Evolutionary conservation across 2,113 vertebrate genomes (phyloP), one percentile per base, ranked within the genome.

Genomic region (Nansenia antarctica): DNA sequence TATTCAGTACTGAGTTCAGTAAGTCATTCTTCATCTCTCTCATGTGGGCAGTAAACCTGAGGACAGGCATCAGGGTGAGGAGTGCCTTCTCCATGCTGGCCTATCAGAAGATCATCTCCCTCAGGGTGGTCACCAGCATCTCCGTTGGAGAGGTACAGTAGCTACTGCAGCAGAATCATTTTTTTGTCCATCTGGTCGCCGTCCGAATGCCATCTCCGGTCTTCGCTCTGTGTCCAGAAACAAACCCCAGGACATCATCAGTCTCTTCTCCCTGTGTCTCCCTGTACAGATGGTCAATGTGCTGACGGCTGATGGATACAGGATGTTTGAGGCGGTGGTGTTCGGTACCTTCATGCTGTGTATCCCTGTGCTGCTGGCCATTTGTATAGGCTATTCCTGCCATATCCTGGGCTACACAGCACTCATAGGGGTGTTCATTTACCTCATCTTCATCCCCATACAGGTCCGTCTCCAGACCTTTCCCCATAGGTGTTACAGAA

Each of bases 141-240:
- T 92, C 93, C 24, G 72, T 88, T 31, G 94, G 94, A 26, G 93
- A 95, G 92, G 94, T 94, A 87, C 63, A 63, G 14, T 54, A n/a
- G n/a, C n/a, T n/a, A n/a, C n/a, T n/a, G n/a, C n/a, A n/a, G n/a
- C n/a, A n/a, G n/a, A n/a, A n/a, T n/a, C n/a, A n/a, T n/a, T n/a
- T n/a, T n/a, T n/a, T n/a, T n/a, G n/a, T n/a, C n/a, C n/a, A n/a
- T n/a, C n/a, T n/a, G n/a, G n/a, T n/a, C n/a, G n/a, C n/a, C n/a
- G n/a, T n/a, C n/a, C n/a, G n/a, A n/a, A n/a, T n/a, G n/a, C 15
- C 9, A 53, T 9, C 20, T 24, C 7, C 9, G 8, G 26, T 2
- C 18, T 45, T 14, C 11, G 1, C 9, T 45, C 42, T 45, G 42
- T 4, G 15, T 18, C 11, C 35, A 14, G 35, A n/a, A n/a, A n/a